A percentile compares a stretch with the other conserved stretches of the same genome.
Conservation (phyloP, 2,113 vertebrate genomes). For the Cisticola juncidis region DNA sequence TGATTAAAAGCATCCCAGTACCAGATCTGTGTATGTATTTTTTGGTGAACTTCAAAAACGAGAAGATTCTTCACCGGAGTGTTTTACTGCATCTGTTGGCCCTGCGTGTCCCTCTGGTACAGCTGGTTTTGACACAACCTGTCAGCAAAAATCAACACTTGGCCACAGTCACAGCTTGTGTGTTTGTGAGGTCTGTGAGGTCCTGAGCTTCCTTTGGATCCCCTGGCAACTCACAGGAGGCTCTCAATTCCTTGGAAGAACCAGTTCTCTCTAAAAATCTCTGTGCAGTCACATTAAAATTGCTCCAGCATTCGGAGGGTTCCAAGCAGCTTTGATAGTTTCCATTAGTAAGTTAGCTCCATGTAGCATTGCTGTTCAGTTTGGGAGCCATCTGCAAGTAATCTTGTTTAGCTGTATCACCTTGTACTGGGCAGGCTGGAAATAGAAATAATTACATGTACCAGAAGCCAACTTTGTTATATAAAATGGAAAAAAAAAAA, state of each 20-base stretch:
- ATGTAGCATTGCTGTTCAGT: not conserved
- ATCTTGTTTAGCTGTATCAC: not conserved
- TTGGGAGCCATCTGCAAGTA: not conserved
- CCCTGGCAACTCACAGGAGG: not conserved
- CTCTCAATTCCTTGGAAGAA: not conserved
- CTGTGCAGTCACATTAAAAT: not conserved
- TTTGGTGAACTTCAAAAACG: not conserved
- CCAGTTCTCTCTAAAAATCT: not conserved
- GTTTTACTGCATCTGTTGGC: not conserved
- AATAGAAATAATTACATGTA: not conserved
- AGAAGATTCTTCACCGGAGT: not conserved
- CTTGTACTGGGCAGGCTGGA: not conserved
- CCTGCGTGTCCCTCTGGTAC: not conserved
- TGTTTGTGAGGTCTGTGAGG: not conserved
- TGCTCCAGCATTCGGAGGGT: not conserved
- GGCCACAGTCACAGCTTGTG: not conserved
- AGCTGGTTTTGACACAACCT: not conserved
- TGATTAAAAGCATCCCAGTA: not conserved
- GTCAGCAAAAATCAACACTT: not conserved
- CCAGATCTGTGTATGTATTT: not conserved
- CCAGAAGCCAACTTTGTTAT: constrained; percentile 1
- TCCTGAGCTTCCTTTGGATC: not conserved
- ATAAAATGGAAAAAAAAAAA: not conserved
- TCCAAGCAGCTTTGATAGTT: not conserved
- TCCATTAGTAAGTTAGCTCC: not conserved